Percentiles rank a stretch among this genome's conserved stretches.
phyloP scores from a whole-genome alignment of 2,113 vertebrate genomes.

The Pterocles gutturalis region DNA sequence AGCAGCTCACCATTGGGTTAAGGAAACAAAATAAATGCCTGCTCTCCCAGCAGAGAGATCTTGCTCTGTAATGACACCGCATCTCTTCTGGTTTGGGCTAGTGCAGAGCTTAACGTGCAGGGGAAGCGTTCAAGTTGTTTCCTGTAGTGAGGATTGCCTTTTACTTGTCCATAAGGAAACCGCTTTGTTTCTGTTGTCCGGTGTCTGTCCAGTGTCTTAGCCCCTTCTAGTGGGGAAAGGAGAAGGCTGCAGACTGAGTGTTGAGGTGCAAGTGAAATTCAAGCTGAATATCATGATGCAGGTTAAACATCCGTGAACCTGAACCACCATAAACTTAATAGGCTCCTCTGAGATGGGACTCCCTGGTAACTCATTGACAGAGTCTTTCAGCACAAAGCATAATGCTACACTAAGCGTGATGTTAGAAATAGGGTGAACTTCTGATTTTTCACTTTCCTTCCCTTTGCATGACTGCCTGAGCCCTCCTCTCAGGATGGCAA shows the following conservation, averaged over 20 bases:
- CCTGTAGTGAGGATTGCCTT: too few species aligned
- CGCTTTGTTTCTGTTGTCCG: background rate
- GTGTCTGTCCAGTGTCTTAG: background rate
- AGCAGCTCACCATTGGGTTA: background rate
- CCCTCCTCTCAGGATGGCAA: background rate
- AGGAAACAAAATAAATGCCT: background rate
- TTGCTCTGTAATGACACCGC: background rate
- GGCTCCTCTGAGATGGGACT: background rate
- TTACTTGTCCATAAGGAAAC: accelerated
- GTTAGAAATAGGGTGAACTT: background rate
- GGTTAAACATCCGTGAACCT: background rate
- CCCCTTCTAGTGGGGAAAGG: conserved; percentile 11
- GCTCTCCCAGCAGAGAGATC: background rate
- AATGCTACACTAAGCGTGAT: background rate
- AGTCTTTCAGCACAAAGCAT: background rate
- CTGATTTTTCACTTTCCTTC: background rate
- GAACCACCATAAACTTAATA: background rate
- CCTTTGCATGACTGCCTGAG: background rate
- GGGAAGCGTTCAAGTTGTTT: accelerated
- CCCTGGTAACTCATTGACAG: background rate
- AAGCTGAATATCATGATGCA: background rate
- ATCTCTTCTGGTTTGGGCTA: background rate
- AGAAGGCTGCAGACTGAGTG: background rate
- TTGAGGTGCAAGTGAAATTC: background rate
- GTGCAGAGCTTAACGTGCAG: background rate